Conservation (phyloP, 2,888 invertebrate species). For the Drosophila picticornis region DNA sequence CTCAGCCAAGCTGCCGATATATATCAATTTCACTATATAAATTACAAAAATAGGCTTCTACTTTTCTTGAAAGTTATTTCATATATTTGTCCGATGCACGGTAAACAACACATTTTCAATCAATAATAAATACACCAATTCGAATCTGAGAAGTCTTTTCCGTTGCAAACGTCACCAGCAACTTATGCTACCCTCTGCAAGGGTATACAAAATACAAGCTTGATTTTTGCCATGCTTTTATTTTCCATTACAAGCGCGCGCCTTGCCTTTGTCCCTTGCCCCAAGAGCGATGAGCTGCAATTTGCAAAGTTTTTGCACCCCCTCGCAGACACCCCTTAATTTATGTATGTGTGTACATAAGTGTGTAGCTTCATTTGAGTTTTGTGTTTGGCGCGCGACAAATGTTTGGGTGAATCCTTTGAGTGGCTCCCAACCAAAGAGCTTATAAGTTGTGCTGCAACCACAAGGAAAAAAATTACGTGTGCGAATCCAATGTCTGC, state of each 20-base stretch:
- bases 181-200: not conserved
- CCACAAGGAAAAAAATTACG: slow-evolving; percentile 12
- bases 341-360: slow-evolving; percentile 10
- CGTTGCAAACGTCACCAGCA: not conserved
- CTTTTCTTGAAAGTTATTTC: not conserved
- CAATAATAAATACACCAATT: too few relatives aligned
- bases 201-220: slow-evolving; percentile 39
- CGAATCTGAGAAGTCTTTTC: not conserved
- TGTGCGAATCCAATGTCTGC: slow-evolving; percentile 28
- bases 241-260: slow-evolving; percentile 64
- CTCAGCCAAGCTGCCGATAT: not conserved
- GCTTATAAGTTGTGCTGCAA: slow-evolving; percentile 52
- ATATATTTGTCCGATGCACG: too few relatives aligned
- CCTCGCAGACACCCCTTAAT: slow-evolving; percentile 12
- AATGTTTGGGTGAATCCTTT: slow-evolving; percentile 47
- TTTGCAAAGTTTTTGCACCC: slow-evolving; percentile 74
- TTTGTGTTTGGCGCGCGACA: slow-evolving; percentile 57
- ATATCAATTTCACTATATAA: not conserved
- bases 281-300: slow-evolving; percentile 74
- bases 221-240: slow-evolving; percentile 73
- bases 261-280: not conserved
- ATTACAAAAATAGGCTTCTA: not conserved
- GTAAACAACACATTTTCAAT: not conserved
- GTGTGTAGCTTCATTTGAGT: slow-evolving; percentile 61
- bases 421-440: slow-evolving; percentile 32